Conservation (phyloP, 2,113 vertebrate genomes). For the Tretioscincus oriximinensis region DNA sequence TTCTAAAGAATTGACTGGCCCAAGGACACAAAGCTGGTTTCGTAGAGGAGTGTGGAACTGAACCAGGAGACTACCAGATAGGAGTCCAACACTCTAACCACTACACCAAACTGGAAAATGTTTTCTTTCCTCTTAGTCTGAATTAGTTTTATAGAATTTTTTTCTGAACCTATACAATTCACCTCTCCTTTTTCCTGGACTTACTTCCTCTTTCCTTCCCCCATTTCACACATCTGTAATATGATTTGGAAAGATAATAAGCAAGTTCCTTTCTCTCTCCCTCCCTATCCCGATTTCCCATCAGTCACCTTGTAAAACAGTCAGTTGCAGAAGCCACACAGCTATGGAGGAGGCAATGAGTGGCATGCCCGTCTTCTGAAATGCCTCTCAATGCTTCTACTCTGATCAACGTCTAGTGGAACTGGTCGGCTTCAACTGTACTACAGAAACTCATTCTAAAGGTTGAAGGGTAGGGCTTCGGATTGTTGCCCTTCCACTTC, state of each 20-base stretch:
- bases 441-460: not conserved
- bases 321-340: not conserved
- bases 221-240: no score
- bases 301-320: not conserved
- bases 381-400: not conserved
- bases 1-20: no score
- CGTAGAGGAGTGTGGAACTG: no score
- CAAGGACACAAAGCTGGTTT: no score
- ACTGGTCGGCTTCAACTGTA: not conserved
- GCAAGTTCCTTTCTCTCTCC: not conserved
- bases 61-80: no score
- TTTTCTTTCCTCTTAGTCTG: not conserved
- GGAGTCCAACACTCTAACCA: no score
- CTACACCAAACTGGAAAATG: no score
- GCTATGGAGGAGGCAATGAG: not conserved
- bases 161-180: no score
- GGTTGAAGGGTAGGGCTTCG: not conserved
- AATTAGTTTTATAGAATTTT: no score
- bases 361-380: not conserved
- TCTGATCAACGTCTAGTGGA: not conserved
- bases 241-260: not conserved
- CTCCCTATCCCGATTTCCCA: not conserved
- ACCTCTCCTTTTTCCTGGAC: not conserved
- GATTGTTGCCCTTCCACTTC: not conserved
- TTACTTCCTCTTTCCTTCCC: not conserved